Evolutionary conservation across 2,113 vertebrate species (phyloP), one percentile per base, ranked within the genome.

Genomic region (Eublepharis macularius): DNA sequence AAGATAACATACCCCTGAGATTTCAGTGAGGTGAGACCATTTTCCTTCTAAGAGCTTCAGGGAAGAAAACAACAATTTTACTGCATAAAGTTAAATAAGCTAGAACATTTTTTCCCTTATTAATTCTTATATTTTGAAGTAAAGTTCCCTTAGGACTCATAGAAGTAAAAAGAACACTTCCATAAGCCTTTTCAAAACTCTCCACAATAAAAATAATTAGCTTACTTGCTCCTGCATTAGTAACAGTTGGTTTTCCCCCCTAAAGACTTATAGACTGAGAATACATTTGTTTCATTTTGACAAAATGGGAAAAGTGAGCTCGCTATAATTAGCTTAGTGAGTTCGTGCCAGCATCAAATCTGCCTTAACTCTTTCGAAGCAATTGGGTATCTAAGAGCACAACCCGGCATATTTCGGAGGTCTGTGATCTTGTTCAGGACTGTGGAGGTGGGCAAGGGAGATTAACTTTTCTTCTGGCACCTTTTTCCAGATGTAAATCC

Each of bases 1-100:
- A 89, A 90, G 68, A 1, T 79, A 88, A 79, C 70, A 73, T 79
- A 79, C 82, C 54, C n/a, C 51, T 75, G 66, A 89, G 49, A 8
- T 75, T 89, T 17, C 75, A 68, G 26, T 60, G 87, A 77, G 3
- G 1, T 89, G 76, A 91, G 73, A 0, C 78, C 2, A 0, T 0
- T n/a, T 82, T 80, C 43, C 69, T 74, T 82, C 75, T 9, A 4
- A 24, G 21, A 29, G 1, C 78, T 87, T 66, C 63, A 81, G 32
- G 92, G 81, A 39, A 1, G 54, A 82, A 36, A 86, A 47, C 14
- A 9, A 0, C 0, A 10, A 24, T 41, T 60, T 81, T 68, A 74
- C 21, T 0, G 0, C 24, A 4, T 32, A 63, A 89, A 81, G 2
- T 73, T 72, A 88, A 77, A 73, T 13, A n/a, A 80, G 4, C 5